Conservation (phyloP, 1,140 invertebrate species). For the Papilio helenus region DNA sequence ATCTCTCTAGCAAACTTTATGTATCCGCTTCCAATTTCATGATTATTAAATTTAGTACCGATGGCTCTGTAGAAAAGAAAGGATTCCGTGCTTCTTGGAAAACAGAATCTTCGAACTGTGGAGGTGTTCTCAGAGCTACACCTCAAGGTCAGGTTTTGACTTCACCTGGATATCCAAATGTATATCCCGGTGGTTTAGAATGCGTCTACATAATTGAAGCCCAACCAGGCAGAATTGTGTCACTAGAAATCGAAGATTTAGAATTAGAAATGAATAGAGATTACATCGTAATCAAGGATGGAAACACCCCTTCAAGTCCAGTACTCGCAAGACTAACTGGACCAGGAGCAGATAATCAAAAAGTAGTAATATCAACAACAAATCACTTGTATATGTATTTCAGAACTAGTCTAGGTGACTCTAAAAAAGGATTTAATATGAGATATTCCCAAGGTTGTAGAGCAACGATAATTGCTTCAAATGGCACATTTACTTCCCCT, state of each 20-base stretch:
- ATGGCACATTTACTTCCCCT: conserved; percentile 94
- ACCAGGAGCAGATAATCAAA: conserved; percentile 88
- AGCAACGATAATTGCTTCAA: conserved; percentile 90
- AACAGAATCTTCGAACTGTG: conserved; percentile 95
- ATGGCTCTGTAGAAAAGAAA: conserved; percentile 96
- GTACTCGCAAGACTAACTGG: conserved; percentile 93
- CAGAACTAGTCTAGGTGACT: conserved; percentile 94
- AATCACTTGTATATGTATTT: conserved; percentile 96
- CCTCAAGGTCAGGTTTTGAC: conserved; percentile 92
- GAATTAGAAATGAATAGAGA: conserved; percentile 94
- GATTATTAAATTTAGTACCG: conserved; percentile 98
- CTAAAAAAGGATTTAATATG: conserved; percentile 95
- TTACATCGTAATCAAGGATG: conserved; percentile 95
- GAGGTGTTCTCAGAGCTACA: conserved; percentile 91
- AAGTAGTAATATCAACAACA: conserved; percentile 95
- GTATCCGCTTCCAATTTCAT: conserved; percentile 98
- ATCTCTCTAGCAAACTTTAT: conserved; percentile 91
- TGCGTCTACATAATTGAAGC: conserved; percentile 96
- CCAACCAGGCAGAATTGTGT: conserved; percentile 93
- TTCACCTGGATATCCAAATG: conserved; percentile 95
- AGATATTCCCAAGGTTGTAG: conserved; percentile 94
- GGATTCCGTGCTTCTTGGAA: conserved; percentile 97
- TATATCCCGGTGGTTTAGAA: conserved; percentile 96
- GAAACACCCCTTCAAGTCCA: conserved; percentile 92
- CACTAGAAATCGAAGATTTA: conserved; percentile 94